Conservation (phyloP, 2,888 invertebrate genomes). For the Eupithecia subumbrata region DNA sequence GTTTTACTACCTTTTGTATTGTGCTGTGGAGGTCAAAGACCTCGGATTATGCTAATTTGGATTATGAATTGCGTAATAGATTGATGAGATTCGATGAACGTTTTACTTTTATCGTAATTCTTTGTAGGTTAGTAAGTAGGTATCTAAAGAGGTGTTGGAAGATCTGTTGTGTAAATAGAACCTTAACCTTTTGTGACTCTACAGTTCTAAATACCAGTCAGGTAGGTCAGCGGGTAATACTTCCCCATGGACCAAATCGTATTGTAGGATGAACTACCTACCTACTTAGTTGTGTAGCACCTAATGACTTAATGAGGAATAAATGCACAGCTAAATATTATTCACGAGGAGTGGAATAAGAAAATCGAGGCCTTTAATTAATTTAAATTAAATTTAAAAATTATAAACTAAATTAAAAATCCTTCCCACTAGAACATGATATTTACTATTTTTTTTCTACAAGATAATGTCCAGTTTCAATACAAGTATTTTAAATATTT, state of each 20-base stretch:
- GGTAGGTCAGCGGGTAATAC: background rate
- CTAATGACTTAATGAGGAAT: background rate
- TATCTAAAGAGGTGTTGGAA: too few species aligned
- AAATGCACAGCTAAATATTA: background rate
- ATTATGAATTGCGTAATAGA: conserved; percentile 1
- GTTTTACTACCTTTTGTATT: conserved; percentile 25
- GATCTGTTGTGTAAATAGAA: background rate
- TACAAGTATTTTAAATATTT: too few species aligned
- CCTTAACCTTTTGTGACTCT: background rate
- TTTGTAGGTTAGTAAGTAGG: too few species aligned
- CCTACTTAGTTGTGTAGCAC: background rate
- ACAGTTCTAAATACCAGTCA: background rate
- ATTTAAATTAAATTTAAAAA: too few species aligned
- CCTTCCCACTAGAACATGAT: too few species aligned
- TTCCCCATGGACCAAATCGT: background rate
- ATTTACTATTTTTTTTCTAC: too few species aligned
- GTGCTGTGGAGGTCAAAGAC: conserved; percentile 21
- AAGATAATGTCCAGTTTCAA: too few species aligned
- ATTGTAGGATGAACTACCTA: too few species aligned
- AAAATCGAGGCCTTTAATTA: too few species aligned
- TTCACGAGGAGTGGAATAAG: too few species aligned
- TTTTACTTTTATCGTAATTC: background rate
- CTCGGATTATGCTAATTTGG: conserved; percentile 11
- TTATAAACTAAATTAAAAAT: too few species aligned
- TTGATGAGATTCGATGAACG: background rate